Evolutionary conservation across 2,888 invertebrate genomes (phyloP), one percentile per base, ranked within the genome.

Genomic region (Stenichneumon culpator): DNA sequence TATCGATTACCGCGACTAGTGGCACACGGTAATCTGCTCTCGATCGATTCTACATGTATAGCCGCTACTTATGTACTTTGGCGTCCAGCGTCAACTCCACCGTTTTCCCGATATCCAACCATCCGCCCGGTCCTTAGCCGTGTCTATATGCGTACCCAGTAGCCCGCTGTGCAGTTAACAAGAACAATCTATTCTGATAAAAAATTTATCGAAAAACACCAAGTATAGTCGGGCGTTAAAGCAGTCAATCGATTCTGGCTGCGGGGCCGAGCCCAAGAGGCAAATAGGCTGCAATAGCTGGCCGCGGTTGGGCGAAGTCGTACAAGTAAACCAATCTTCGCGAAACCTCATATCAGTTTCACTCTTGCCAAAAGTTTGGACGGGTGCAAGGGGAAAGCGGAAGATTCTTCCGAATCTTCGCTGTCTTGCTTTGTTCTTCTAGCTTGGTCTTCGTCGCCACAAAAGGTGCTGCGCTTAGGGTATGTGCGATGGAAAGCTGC

Each of bases 311-410:
- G 22, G 50, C 36, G 19, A 57, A 14, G 25, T 60, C 47, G 44
- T 60, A 73, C 83, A 86, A 89, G 89, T 89, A 86, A 89, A 90
- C 88, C 87, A 89, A 91, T 91, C 88, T 90, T 89, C 86, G 82
- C 86, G 82, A 73, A 86, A 88, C 88, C 89, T 90, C 87, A 84
- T 86, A 87, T 90, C 87, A 87, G 86, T 89, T 89, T 88, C 85
- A 85, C 82, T 86, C 83, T 86, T 85, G 87, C 86, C 86, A 86
- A 89, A 89, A 90, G 85, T 90, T 89, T 57, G 70, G 82, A 81
- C 81, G 36, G 47, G 22, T 28, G n/a, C 16, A 4, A 7, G 2
- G 36, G 36, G n/a, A 54, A 22, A 32, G 28, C 54, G n/a, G n/a
- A 65, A 54, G 19, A 44, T 44, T 60, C 82, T 60, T 74, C 22